A percentile compares a stretch with the other conserved stretches of the same genome.
phyloP scores from a whole-genome alignment of 2,888 invertebrate genomes.

The Andrena trimmerana region DNA sequence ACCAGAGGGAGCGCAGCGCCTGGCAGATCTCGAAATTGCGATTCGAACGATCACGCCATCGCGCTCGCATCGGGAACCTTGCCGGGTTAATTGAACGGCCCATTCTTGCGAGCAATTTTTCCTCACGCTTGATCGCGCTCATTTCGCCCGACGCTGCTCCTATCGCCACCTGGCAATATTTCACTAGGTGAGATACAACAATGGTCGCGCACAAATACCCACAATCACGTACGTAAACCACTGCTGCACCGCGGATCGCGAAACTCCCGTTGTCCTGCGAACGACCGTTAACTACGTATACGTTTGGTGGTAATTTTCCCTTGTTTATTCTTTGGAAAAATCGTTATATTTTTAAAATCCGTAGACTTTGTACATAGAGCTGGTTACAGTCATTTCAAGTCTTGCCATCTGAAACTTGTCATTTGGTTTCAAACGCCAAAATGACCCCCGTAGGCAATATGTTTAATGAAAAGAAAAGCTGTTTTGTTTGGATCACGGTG shows the following conservation, averaged over 20 bases:
- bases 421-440: too few species aligned
- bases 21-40: constrained; percentile 34
- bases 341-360: not conserved
- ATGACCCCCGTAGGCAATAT: too few species aligned
- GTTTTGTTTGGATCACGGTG: too few species aligned
- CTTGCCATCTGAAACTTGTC: too few species aligned
- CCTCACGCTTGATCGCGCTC: constrained; percentile 9
- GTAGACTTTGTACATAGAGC: not conserved
- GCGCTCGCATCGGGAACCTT: constrained; percentile 7
- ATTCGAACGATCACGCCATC: constrained; percentile 54
- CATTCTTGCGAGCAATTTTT: constrained; percentile 28
- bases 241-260: constrained; percentile 18
- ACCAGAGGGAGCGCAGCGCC: constrained; percentile 12
- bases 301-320: not conserved
- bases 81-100: constrained; percentile 17
- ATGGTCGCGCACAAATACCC: constrained; percentile 27
- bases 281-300: constrained; percentile 7
- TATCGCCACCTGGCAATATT: constrained; percentile 16
- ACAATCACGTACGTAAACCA: constrained; percentile 35
- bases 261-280: constrained; percentile 36
- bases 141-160: not conserved
- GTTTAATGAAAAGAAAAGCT: too few species aligned
- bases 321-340: not conserved
- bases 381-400: not conserved
- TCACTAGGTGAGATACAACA: constrained; percentile 21